Base-by-base conservation (phyloP, 2,888 invertebrate species). In the Shargacucullia verbasci region DNA sequence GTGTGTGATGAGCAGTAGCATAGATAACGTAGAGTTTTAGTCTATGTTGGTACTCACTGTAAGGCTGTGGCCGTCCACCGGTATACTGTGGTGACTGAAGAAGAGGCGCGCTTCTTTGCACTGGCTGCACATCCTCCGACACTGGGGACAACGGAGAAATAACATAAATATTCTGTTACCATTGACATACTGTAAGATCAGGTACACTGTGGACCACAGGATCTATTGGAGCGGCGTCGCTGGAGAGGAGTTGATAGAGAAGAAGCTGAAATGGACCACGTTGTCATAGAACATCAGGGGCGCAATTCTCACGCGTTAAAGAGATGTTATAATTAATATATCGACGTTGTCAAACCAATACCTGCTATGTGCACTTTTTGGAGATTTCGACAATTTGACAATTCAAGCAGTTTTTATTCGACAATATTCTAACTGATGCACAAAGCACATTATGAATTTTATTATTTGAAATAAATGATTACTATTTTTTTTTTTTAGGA, bases 21-120 rank as follows among this genome's bases (percentile, higher is more conserved):
- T 4, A 20, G 20, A 20, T 20, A 20, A 20, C 4, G 20, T 20
- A 20, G 20, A 20, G 4, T 4, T 20, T 4, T 20, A 31, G 25
- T 27, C 2, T 27, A 46, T 27, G 10, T 12, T 46, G 25, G 5
- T 80, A 97, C 97, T 97, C 94, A 98, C 98, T 97, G 95, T 97
- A 98, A 69, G 97, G 98, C 89, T 97, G 97, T 71, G 98, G 97
- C 80, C 97, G 95, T 65, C 97, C 97, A 70, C 98, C 98, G 72
- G 94, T 93, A 88, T 97, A 98, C 91, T 98, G 96, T 68, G 98
- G 98, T 81, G 98, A 98, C 90, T 98, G 98, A 56, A 98, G 95
- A 71, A 98, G 95, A 49, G 98, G 98, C 43, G 97, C 97, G 75
- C 97, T 97, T 80, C 98, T 94, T 71, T 92, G 92, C 25, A 89